These are phyloP conservation scores for Chaunax sp. DNA, from an alignment of 2,797 vertebrate genomes.

Conservation along the genomic window DNA sequence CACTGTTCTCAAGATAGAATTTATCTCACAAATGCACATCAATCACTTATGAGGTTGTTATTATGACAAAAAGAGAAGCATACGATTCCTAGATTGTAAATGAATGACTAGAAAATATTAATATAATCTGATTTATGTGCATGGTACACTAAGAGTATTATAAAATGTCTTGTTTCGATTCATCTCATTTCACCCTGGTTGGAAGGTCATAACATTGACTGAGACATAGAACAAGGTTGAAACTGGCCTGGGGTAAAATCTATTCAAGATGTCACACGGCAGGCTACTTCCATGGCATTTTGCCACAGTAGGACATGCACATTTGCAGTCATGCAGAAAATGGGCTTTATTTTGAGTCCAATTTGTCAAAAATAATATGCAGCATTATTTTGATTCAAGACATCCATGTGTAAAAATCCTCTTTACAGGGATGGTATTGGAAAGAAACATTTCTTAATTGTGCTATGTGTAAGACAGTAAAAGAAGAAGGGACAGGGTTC, in stretches of 20 bases:
- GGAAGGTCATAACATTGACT: background rate
- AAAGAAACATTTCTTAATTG: background rate
- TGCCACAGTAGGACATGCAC: background rate
- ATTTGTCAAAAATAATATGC: background rate
- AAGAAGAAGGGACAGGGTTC: background rate
- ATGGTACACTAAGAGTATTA: background rate
- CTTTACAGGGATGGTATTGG: background rate
- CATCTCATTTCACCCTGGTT: background rate
- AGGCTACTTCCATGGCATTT: too few species aligned
- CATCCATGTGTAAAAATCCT: background rate
- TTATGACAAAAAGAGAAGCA: slow-evolving; percentile 6
- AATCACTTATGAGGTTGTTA: slow-evolving; percentile 3
- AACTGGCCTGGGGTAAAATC: too few species aligned
- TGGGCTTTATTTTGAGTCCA: background rate
- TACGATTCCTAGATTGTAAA: background rate
- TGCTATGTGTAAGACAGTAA: background rate
- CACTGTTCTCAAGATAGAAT: slow-evolving; percentile 12
- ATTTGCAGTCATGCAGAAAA: too few species aligned
- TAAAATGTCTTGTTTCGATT: background rate
- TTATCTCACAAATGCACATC: slow-evolving; percentile 10
- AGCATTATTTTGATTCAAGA: background rate
- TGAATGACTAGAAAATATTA: background rate
- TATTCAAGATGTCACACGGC: too few species aligned
- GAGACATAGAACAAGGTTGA: too few species aligned
- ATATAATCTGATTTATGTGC: background rate